Conservation (phyloP, 2,888 invertebrate genomes). For the Drosophila tanythrix region DNA sequence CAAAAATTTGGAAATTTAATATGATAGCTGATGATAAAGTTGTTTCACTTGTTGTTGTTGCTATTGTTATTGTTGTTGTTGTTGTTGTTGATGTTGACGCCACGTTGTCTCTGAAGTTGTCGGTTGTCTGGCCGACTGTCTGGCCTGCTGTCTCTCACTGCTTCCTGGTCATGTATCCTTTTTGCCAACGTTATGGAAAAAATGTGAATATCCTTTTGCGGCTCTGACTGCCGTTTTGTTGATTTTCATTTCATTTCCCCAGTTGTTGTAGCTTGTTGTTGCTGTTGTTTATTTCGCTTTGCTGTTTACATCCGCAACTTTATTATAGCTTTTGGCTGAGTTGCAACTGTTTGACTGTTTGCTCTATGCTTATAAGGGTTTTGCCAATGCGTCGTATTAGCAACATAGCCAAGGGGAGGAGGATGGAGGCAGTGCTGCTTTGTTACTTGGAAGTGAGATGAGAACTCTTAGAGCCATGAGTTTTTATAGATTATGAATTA, state of each 20-base stretch:
- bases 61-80: constrained; percentile 32
- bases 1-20: constrained; percentile 79
- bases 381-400: constrained; percentile 70
- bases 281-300: constrained; percentile 59
- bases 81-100: constrained; percentile 47
- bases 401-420: constrained; percentile 35
- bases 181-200: constrained; percentile 23
- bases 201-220: constrained; percentile 64
- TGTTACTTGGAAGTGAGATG: constrained; percentile 28
- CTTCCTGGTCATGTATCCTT: constrained; percentile 56
- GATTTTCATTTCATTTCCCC: constrained; percentile 76
- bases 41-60: constrained; percentile 14
- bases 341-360: constrained; percentile 78
- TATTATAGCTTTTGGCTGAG: constrained; percentile 81
- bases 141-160: constrained; percentile 31
- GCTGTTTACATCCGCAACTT: constrained; percentile 79
- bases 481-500: constrained; percentile 64
- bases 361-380: constrained; percentile 76
- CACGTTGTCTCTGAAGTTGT: constrained; percentile 58
- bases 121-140: constrained; percentile 63
- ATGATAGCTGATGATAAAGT: constrained; percentile 45
- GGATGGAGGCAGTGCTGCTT: not conserved
- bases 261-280: constrained; percentile 7
- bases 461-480: constrained; percentile 39
- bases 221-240: constrained; percentile 56